Conservation (phyloP, 2,113 vertebrate species). For the Ctenomys sociabilis region DNA sequence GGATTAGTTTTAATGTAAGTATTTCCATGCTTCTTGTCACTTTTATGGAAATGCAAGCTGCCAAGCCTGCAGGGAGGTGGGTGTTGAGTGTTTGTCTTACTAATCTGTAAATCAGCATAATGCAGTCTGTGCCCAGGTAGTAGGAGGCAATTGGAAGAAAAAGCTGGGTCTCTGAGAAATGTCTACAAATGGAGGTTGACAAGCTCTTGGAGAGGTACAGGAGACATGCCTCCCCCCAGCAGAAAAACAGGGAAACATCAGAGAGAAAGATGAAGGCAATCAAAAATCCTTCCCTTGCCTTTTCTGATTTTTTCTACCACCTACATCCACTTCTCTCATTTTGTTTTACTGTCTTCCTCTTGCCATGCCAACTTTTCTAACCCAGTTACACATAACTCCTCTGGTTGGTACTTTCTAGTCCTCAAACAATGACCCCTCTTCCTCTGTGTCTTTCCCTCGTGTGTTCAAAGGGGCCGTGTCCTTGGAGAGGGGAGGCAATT, state of each 20-base stretch:
- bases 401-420: not conserved
- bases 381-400: not conserved
- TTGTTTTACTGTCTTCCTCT: not conserved
- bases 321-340: not conserved
- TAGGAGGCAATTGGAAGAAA: conserved; percentile 59
- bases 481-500: not conserved
- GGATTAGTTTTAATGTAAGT: conserved; percentile 54
- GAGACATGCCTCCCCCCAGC: not conserved
- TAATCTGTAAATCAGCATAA: conserved; percentile 69
- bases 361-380: not conserved
- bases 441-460: not conserved
- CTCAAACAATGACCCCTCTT: not conserved
- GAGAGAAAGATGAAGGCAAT: not conserved
- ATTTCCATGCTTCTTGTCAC: conserved; percentile 69
- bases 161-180: not conserved
- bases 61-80: conserved; percentile 70
- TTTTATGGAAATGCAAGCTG: conserved; percentile 70
- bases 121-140: conserved; percentile 59
- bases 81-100: conserved; percentile 74
- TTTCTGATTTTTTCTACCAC: not conserved
- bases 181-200: not conserved
- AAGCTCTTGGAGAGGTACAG: not conserved
- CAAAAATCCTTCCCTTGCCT: not conserved
- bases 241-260: not conserved
- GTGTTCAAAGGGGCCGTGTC: not conserved